Evolutionary conservation across 2,888 invertebrate species (phyloP), one percentile per base, ranked within the genome.

Genomic region (Polymixis lichenea): DNA sequence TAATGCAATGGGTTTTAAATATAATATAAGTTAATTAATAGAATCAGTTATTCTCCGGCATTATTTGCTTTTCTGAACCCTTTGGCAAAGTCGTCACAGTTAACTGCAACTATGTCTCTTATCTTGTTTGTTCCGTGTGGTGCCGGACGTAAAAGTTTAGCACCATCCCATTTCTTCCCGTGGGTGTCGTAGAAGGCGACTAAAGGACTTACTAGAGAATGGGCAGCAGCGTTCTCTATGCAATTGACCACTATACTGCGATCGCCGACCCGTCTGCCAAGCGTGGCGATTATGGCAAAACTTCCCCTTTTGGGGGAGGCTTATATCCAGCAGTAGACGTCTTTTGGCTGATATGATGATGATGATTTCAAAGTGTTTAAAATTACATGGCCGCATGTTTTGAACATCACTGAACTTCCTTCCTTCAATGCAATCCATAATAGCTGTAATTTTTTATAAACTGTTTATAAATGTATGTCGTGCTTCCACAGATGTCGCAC

Each of bases 391-490:
- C 32, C 19, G 9, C 6, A 17, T 6, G 32, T 53, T 22, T n/a
- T 56, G 7, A 22, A 55, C 28, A n/a, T 62, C 8, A 55, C 13
- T 38, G 19, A 55, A 55, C 38, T 67, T 68, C n/a, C 46, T 49
- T 32, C 2, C 2, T 56, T 6, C 15, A 49, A 22, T 55, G 13
- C 22, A 25, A 28, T 38, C 6, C 3, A 7, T 55, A 61, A 55
- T 28, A 51, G 15, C 49, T 25, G 32, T 58, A n/a, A 55, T 53
- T 72, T 69, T 53, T 72, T 69, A 68, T 60, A 68, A 60, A 53
- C 53, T 74, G 25, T 72, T 74, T 73, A 72, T 75, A 61, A 77
- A 71, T 78, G 55, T 49, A 70, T 61, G 32, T 61, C 1, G 49
- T 73, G 61, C 25, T 7, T 58, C 51, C 53, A 32, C 74, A 75